Evolutionary conservation across 2,797 vertebrate species (phyloP).

Genomic region (Chlorospingus flavigularis): DNA sequence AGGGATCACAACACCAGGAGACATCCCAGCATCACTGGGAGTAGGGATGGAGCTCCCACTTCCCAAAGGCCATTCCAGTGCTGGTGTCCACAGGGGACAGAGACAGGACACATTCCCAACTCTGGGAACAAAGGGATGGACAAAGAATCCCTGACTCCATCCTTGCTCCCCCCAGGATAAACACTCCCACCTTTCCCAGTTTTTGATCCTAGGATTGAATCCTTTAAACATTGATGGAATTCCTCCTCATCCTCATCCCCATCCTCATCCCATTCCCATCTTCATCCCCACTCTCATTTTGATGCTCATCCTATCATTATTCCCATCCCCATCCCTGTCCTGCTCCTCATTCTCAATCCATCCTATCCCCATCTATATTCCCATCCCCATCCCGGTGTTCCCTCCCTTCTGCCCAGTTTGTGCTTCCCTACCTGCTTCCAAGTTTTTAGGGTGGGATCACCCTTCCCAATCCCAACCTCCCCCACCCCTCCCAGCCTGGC

Average conservation of each 20-base stretch:
- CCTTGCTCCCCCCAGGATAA: neutral
- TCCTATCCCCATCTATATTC: no score
- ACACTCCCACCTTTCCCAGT: neutral
- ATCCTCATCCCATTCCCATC: no score
- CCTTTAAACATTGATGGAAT: fast-evolving
- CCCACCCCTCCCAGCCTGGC: fast-evolving
- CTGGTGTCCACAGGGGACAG: fast-evolving
- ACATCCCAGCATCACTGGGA: neutral
- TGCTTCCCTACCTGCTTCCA: neutral
- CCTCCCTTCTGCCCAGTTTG: neutral
- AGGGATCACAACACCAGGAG: neutral
- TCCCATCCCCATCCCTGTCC: neutral
- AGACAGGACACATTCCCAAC: neutral
- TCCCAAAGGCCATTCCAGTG: neutral
- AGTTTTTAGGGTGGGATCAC: neutral
- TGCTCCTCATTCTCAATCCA: neutral
- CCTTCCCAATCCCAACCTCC: neutral
- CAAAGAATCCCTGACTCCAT: neutral
- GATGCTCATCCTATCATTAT: neutral
- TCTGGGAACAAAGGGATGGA: neutral
- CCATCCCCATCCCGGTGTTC: fast-evolving
- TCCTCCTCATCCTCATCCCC: neutral
- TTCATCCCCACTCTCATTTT: neutral
- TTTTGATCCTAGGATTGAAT: neutral
- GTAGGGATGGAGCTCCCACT: neutral